phyloP scores from a whole-genome alignment of 2,113 vertebrate species.

The Mirounga angustirostris region DNA sequence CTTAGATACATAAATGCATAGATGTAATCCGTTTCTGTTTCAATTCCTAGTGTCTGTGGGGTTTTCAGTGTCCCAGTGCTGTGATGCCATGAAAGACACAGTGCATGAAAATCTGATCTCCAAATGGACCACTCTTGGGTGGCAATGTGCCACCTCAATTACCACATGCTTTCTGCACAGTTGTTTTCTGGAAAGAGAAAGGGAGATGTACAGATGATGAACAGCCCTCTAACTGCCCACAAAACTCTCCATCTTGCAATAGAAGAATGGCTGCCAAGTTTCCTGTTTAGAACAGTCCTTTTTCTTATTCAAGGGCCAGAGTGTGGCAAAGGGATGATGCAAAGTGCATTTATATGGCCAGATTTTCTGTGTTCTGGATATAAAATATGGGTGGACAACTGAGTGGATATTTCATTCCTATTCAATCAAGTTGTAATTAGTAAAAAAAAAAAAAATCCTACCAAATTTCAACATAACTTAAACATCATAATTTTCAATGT shows the following conservation, averaged over 20 bases:
- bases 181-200: background rate
- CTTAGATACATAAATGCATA: background rate
- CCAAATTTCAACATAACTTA: background rate
- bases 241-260: background rate
- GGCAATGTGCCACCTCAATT: background rate
- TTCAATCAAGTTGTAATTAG: background rate
- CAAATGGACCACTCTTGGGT: rapidly evolving
- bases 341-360: background rate
- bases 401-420: background rate
- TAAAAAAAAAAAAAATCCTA: background rate
- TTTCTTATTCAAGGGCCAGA: background rate
- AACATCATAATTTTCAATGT: background rate
- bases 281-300: background rate
- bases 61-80: background rate
- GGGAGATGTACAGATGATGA: background rate
- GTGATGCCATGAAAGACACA: no score
- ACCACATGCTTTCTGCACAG: background rate
- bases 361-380: background rate
- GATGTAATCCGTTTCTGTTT: background rate
- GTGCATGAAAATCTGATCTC: background rate
- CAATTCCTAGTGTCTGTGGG: background rate
- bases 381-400: background rate
- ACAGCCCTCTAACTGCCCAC: background rate
- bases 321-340: background rate
- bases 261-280: background rate